phyloP scores from a whole-genome alignment of 2,113 vertebrate genomes.

The Labrus mixtus region DNA sequence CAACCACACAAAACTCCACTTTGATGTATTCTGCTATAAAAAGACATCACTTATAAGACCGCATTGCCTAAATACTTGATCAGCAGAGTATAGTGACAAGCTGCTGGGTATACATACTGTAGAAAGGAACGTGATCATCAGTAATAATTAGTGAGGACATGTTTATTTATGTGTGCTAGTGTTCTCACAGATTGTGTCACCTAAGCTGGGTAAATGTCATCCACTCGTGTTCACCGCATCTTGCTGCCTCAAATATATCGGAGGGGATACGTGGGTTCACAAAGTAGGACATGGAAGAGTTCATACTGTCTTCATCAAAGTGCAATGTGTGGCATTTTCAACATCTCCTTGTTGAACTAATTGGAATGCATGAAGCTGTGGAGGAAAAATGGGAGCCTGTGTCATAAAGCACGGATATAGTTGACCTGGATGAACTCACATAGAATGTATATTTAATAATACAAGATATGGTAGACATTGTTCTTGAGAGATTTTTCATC shows the following conservation, averaged over 20 bases:
- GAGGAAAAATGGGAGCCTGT: not conserved
- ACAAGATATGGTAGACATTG: not conserved
- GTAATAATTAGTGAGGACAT: slow-evolving; percentile 3
- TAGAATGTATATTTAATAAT: not conserved
- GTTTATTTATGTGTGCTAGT: slow-evolving; percentile 26
- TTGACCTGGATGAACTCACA: not conserved
- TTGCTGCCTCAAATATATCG: not conserved
- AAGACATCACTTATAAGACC: not conserved
- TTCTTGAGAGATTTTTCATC: not conserved
- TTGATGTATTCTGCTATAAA: not conserved
- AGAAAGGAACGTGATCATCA: not conserved
- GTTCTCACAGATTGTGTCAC: slow-evolving; percentile 23
- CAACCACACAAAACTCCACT: not conserved
- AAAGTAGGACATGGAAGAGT: not conserved
- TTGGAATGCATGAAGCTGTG: not conserved
- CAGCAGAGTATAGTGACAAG: not conserved
- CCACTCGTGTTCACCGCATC: not conserved
- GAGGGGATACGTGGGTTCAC: not conserved
- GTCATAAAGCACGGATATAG: not conserved
- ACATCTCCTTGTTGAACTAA: not conserved
- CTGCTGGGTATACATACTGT: not conserved
- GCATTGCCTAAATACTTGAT: not conserved
- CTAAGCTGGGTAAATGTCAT: slow-evolving; percentile 20
- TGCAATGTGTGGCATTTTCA: not conserved
- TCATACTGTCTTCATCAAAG: not conserved